A percentile compares a stretch with the other conserved stretches of the same genome.
Conservation (phyloP, 1,140 invertebrate species). For the Liolophura sinensis region DNA sequence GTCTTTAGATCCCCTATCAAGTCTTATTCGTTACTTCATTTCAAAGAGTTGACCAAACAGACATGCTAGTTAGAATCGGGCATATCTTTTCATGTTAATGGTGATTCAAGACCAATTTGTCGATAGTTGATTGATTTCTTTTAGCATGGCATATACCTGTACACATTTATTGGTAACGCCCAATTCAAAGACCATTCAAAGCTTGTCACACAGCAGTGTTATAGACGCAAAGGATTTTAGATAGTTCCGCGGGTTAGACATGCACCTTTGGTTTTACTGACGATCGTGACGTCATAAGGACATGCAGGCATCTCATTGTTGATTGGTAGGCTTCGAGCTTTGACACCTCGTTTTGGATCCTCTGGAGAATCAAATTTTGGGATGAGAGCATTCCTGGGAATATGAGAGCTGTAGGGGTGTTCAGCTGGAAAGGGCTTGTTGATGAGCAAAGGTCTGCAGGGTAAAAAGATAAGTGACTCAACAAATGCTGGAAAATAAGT, state of each 20-base stretch:
- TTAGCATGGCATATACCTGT: too few species aligned
- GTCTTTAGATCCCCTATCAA: too few species aligned
- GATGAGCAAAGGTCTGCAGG: constrained; percentile 31
- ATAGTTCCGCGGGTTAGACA: background rate
- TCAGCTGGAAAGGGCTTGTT: constrained; percentile 47
- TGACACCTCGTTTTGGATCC: constrained; percentile 46
- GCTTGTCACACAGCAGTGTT: too few species aligned
- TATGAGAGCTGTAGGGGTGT: constrained; percentile 48
- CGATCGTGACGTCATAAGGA: constrained; percentile 33
- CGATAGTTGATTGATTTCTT: too few species aligned
- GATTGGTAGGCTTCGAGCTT: constrained; percentile 33
- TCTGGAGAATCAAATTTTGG: constrained; percentile 45
- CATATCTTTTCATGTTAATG: too few species aligned
- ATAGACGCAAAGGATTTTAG: too few species aligned
- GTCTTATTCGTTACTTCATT: too few species aligned
- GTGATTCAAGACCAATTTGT: too few species aligned
- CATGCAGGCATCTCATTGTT: constrained; percentile 43
- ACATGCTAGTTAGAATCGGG: too few species aligned
- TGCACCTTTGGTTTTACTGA: constrained; percentile 46
- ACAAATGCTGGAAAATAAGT: background rate
- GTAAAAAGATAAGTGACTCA: constrained; percentile 5
- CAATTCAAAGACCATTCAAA: too few species aligned
- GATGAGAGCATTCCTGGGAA: constrained; percentile 36
- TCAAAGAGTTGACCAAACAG: too few species aligned
- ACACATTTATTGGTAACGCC: too few species aligned